Evolutionary conservation across 2,113 vertebrate species (phyloP).

Genomic region (Halichoeres trimaculatus): DNA sequence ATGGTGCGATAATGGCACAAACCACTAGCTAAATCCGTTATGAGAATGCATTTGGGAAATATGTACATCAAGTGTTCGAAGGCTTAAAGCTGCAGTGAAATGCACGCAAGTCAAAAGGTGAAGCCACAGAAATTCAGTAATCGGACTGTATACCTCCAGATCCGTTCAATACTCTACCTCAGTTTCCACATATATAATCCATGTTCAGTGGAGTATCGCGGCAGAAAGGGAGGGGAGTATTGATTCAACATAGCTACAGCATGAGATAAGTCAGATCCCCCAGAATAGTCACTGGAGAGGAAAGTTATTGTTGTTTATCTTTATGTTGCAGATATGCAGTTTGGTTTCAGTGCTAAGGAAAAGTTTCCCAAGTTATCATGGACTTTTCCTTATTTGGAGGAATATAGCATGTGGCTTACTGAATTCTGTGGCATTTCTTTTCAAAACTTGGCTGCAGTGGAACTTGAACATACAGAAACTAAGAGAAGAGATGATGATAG

Average conservation of each 20-base stretch:
- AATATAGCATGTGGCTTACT: neutral
- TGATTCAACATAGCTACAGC: neutral
- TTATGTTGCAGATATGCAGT: neutral
- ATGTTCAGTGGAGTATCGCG: neutral
- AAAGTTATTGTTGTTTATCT: constrained; percentile 2
- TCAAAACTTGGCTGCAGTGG: constrained; percentile 5
- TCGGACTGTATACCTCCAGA: neutral
- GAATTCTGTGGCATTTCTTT: constrained; percentile 21
- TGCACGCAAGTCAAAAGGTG: constrained; percentile 28
- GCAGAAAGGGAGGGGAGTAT: neutral
- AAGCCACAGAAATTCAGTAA: constrained; percentile 25
- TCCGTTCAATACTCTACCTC: neutral
- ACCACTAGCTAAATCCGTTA: constrained; percentile 35
- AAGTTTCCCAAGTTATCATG: neutral
- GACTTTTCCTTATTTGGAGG: neutral
- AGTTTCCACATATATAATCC: constrained; percentile 1
- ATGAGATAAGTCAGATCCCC: neutral
- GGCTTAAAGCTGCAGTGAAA: constrained; percentile 39
- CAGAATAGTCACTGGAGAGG: neutral
- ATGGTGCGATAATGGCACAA: constrained; percentile 58
- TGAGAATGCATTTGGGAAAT: constrained; percentile 57
- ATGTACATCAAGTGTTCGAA: constrained; percentile 65
- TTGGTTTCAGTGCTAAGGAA: neutral
- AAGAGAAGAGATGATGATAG: constrained; percentile 18
- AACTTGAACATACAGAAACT: constrained; percentile 15